These are phyloP conservation scores for Eupleurogrammus muticus DNA, from an alignment of 2,797 vertebrate species.

Conservation along the genomic window DNA sequence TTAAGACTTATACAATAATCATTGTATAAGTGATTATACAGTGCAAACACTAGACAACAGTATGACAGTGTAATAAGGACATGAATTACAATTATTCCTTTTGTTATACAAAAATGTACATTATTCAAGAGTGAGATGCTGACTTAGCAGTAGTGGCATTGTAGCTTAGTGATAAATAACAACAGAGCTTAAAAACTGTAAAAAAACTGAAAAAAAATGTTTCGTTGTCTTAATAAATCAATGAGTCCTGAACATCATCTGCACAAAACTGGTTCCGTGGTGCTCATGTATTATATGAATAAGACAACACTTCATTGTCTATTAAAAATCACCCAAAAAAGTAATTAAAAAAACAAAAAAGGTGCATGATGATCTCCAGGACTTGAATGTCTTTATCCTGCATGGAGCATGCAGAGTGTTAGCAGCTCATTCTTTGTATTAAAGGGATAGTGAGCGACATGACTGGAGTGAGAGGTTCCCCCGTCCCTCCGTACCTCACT, in stretches of 20 bases:
- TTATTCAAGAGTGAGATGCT: too few species aligned
- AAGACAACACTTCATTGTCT: slow-evolving; percentile 33
- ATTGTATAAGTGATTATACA: too few species aligned
- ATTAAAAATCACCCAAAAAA: slow-evolving; percentile 30
- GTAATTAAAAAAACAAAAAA: slow-evolving; percentile 24
- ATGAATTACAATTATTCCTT: too few species aligned
- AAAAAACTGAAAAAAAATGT: too few species aligned
- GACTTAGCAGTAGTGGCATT: too few species aligned
- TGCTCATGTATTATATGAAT: slow-evolving; percentile 45
- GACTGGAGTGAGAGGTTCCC: slow-evolving; percentile 1
- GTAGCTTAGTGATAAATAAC: too few species aligned
- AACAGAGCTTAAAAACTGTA: too few species aligned
- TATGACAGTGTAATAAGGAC: too few species aligned
- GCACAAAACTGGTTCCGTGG: slow-evolving; percentile 18
- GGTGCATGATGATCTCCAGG: slow-evolving; percentile 7
- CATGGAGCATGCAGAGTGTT: slow-evolving; percentile 23
- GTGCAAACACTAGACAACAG: too few species aligned
- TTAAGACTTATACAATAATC: too few species aligned
- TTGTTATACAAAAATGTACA: too few species aligned
- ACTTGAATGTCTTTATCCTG: slow-evolving; percentile 16
- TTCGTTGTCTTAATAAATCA: slow-evolving; percentile 50
- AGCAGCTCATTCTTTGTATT: slow-evolving; percentile 22
- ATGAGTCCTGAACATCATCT: slow-evolving; percentile 30
- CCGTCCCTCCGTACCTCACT: slow-evolving; percentile 14
- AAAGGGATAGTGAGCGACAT: slow-evolving; percentile 31